Base-by-base conservation (phyloP, 2,888 invertebrate genomes). In the Cephalotes varians region DNA sequence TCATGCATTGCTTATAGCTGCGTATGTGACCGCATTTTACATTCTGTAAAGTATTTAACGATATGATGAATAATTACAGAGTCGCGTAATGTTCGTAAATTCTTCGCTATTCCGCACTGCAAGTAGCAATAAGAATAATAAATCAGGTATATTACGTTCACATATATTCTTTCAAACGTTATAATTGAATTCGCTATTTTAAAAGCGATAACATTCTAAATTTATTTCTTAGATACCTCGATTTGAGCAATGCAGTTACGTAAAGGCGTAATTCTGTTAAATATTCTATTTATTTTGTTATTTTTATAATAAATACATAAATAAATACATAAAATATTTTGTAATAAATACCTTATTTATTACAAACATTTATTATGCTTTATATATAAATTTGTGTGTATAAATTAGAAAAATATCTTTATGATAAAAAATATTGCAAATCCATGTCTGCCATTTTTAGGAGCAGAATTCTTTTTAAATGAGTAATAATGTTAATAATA, bases 31-130 rank as follows among this genome's bases (percentile, higher is more conserved):
- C 21, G 28, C 40, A 40, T 72, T 76, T 73, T 51, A 40, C 25
- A 28, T 37, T 65, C 25, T 25, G 51, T 40, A 18, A 10, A 51
- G 25, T 65, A 76, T 65, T 65, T 25, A 65, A 76, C 37, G 28
- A 25, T n/a, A 51, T n/a, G 37, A 5, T 64, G 37, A 65, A 65
- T 65, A 76, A 76, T 49, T 49, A 37, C 12, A 5, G 25, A 51
- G 76, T 51, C n/a, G 49, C 31, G 25, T 62, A 49, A 49, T 37
- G 12, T 51, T 37, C n/a, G n/a, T 21, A 65, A 73, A 73, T 73
- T 34, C 37, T 12, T 21, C 12, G 64, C 37, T 12, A n/a, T 21
- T 4, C 12, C 28, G 9, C 28, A 7, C 25, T 67, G n/a, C 18
- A 51, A 71, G 58, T n/a, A 21, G 25, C 31, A 58, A 40, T n/a